These are phyloP conservation scores for Brachymystax lenok DNA, from an alignment of 2,797 vertebrate species.

Conservation along the genomic window DNA sequence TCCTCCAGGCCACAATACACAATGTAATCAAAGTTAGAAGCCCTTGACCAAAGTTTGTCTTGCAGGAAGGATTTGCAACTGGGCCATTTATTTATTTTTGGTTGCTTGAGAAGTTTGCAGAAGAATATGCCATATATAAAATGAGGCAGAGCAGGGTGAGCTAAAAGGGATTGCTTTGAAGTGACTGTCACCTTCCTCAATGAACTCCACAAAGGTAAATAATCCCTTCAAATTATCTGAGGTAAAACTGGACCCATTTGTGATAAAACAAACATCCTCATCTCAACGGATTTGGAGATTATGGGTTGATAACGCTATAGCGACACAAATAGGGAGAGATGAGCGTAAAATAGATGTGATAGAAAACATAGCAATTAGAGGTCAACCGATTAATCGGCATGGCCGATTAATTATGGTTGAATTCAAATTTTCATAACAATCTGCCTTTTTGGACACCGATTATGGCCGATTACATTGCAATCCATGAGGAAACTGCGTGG, in stretches of 20 bases:
- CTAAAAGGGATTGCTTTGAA: conserved; percentile 28
- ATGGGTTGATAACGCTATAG: background rate
- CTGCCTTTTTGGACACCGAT: too few species aligned
- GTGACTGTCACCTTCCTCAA: conserved; percentile 23
- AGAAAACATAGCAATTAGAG: background rate
- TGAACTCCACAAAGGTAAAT: conserved; percentile 29
- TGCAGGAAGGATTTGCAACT: conserved; percentile 13
- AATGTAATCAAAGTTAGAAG: background rate
- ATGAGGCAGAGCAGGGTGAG: conserved; percentile 23
- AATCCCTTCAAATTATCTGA: conserved; percentile 22
- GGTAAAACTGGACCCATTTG: conserved; percentile 38
- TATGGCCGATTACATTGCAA: too few species aligned
- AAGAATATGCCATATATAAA: conserved; percentile 36
- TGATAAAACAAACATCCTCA: conserved; percentile 51
- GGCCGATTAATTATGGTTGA: too few species aligned
- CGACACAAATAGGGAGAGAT: background rate
- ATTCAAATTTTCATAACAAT: too few species aligned
- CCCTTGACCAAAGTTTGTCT: conserved; percentile 10
- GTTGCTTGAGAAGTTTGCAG: conserved; percentile 39
- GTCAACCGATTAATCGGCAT: background rate
- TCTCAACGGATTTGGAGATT: conserved; percentile 32
- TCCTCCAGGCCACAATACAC: conserved; percentile 17
- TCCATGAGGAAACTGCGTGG: too few species aligned
- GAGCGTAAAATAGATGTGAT: conserved; percentile 64
- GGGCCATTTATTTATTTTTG: conserved; percentile 4